A percentile compares a stretch with the other conserved stretches of the same genome.
These are phyloP conservation scores for Patella ulyssiponensis DNA, from an alignment of 2,888 invertebrate genomes.

Conservation along the genomic window DNA sequence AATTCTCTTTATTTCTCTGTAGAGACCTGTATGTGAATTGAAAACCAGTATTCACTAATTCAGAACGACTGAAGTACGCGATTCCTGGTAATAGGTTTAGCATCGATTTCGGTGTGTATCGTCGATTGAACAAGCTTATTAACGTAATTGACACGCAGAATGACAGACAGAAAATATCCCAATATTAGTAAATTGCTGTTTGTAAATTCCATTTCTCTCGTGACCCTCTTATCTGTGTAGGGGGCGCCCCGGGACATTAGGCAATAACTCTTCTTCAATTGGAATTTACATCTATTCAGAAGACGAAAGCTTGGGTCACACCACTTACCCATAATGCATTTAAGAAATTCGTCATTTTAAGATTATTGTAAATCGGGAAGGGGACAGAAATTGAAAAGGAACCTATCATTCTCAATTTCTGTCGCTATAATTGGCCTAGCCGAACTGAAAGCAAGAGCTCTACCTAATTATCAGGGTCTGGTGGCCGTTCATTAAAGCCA, in stretches of 20 bases:
- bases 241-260: background rate
- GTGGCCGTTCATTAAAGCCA: background rate
- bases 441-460: too few species aligned
- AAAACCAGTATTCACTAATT: too few species aligned
- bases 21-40: too few species aligned
- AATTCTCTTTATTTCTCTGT: too few species aligned
- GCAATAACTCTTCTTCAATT: slow-evolving; percentile 2
- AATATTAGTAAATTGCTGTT: slow-evolving; percentile 10
- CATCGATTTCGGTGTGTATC: slow-evolving; percentile 1
- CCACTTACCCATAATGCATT: background rate
- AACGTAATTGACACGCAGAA: slow-evolving; percentile 1
- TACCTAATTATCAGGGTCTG: background rate
- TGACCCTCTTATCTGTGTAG: slow-evolving; percentile 3
- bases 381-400: slow-evolving; percentile 12
- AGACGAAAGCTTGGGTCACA: background rate
- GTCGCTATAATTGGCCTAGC: slow-evolving; percentile 17
- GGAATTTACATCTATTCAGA: background rate
- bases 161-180: background rate
- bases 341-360: too few species aligned
- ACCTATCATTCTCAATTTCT: slow-evolving; percentile 20
- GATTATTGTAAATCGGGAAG: background rate
- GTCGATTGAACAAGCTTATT: slow-evolving; percentile 2
- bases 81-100: background rate
- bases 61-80: background rate
- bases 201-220: slow-evolving; percentile 5